Conservation (phyloP, 2,888 invertebrate species). For the Lobophora halterata region DNA sequence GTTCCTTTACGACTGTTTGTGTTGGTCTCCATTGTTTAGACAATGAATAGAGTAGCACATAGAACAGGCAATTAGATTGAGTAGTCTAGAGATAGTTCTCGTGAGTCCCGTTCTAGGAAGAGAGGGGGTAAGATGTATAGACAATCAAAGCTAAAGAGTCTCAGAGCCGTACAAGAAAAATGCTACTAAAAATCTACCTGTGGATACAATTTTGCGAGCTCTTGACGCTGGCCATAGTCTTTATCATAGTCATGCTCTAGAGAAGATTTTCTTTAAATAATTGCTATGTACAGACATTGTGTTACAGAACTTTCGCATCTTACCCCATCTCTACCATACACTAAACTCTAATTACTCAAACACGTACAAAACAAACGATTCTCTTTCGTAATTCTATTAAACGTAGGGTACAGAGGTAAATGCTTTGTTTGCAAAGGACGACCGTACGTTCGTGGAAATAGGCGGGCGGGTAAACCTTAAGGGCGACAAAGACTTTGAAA, state of each 20-base stretch:
- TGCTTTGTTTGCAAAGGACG: constrained; percentile 23
- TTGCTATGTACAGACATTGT: too few species aligned
- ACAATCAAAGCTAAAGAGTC: too few species aligned
- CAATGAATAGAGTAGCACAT: constrained; percentile 49
- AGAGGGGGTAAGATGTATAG: constrained; percentile 7
- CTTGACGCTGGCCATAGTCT: not conserved
- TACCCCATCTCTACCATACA: constrained; percentile 9
- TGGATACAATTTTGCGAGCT: too few species aligned
- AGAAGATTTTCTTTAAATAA: too few species aligned
- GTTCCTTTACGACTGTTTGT: constrained; percentile 54
- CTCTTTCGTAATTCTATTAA: constrained; percentile 13
- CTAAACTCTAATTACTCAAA: constrained; percentile 15
- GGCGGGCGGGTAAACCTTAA: constrained; percentile 23
- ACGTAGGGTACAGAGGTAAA: constrained; percentile 18
- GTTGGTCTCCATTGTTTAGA: constrained; percentile 43
- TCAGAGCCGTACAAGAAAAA: too few species aligned
- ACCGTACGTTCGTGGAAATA: constrained; percentile 12
- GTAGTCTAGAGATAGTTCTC: constrained; percentile 36
- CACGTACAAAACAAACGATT: constrained; percentile 15
- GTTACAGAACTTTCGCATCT: constrained; percentile 15
- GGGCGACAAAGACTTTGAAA: constrained; percentile 14
- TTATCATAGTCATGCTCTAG: constrained; percentile 18
- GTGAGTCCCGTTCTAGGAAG: constrained; percentile 5
- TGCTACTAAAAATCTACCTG: too few species aligned
- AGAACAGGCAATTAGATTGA: constrained; percentile 42